Base-by-base conservation (phyloP, 2,797 vertebrate species). In the Aplochiton taeniatus region DNA sequence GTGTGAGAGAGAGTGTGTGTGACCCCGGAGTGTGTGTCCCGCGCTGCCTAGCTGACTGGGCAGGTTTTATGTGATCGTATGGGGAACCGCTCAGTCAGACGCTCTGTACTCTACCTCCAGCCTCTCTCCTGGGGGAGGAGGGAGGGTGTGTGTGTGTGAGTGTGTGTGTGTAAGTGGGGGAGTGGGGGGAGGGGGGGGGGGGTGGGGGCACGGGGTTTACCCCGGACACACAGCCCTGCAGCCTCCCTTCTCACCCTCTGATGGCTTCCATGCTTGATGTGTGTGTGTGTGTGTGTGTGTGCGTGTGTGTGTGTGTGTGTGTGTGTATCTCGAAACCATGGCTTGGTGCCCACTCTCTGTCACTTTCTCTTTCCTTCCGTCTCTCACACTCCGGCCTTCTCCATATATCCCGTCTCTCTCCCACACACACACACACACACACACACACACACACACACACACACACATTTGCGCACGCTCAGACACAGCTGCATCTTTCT, bases 11-110 rank as follows among this genome's bases (percentile, higher is more conserved):
- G 52, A 46, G 64, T 74, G 31, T 31, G 31, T 31, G 31, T 31
- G 31, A 31, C 31, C 31, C 31, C 6, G 31, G 31, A 31, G 31
- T 31, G 31, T 31, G 60, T 17, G 56, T 58, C 56, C 42, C 9
- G 13, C 65, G 43, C 63, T 66, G 63, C 13, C 16, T n/a, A 50
- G 60, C 46, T 56, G 53, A 60, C 69, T 47, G 56, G n/a, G 51
- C 62, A 74, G 79, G 61, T 83, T 89, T 88, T 82, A 85, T 76
- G 61, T 69, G 71, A 80, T 53, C 88, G 87, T 84, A 84, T 89
- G 87, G 87, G 73, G 80, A 90, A 89, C 75, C 63, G 65, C 72
- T 77, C 53, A 55, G 63, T 18, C 62, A 59, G 6, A 31, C 2
- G 6, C 73, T 56, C 58, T 49, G 65, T 53, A 64, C 18, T n/a